Conservation (phyloP, 2,888 invertebrate species). For the Ophion ellenae region DNA sequence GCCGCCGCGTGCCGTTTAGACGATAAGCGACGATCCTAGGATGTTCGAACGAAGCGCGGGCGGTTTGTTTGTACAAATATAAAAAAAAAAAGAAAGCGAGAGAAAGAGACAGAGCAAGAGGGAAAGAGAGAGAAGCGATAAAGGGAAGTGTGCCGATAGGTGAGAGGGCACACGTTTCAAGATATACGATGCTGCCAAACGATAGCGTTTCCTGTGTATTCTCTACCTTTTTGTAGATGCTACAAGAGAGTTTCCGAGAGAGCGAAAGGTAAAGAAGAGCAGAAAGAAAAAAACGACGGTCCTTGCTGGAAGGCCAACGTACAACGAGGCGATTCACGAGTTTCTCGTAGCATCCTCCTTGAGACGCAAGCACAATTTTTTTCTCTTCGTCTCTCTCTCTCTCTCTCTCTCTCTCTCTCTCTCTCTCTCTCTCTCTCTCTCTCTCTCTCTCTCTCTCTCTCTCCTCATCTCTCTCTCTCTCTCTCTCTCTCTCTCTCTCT, state of each 20-base stretch:
- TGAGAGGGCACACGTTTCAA: constrained; percentile 65
- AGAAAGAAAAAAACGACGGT: constrained; percentile 3
- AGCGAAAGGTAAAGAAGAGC: constrained; percentile 46
- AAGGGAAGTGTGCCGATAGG: constrained; percentile 58
- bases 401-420: constrained; percentile 35
- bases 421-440: constrained; percentile 48
- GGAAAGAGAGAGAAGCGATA: constrained; percentile 49
- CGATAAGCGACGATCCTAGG: constrained; percentile 52
- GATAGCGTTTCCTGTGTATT: constrained; percentile 71
- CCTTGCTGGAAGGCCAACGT: constrained; percentile 19
- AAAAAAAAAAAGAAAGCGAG: constrained; percentile 11
- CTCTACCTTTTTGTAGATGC: constrained; percentile 12
- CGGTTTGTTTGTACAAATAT: constrained; percentile 55
- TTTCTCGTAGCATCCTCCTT: constrained; percentile 56
- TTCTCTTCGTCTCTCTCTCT: neutral
- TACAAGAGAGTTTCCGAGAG: constrained; percentile 44
- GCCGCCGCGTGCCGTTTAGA: constrained; percentile 45
- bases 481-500: too few species aligned
- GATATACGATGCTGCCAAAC: constrained; percentile 67
- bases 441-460: constrained; percentile 36
- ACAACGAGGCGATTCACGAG: constrained; percentile 77
- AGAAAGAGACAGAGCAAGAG: neutral
- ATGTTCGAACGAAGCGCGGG: constrained; percentile 54
- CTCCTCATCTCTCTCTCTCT: too few species aligned
- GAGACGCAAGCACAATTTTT: constrained; percentile 42